A percentile compares a stretch with the other conserved stretches of the same genome.
Conservation (phyloP, 2,797 vertebrate species). For the Pantherophis vulpinus region DNA sequence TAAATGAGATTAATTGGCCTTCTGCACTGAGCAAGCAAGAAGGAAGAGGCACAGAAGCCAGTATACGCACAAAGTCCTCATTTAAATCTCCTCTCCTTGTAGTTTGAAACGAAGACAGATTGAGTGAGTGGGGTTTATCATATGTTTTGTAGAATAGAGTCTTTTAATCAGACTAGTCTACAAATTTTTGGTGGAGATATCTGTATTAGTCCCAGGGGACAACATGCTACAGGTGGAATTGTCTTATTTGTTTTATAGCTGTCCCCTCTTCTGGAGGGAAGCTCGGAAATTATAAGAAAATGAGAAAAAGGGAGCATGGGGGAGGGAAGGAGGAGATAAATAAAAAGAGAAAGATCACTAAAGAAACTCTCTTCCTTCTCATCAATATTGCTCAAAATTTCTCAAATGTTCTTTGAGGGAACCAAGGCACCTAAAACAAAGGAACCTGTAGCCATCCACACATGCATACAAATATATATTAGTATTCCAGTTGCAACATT, state of each 20-base stretch:
- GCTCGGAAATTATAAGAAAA: not conserved
- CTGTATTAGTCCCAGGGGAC: not conserved
- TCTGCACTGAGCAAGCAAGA: constrained; percentile 21
- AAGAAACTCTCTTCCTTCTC: not conserved
- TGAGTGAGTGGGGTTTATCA: not conserved
- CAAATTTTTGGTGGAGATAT: not conserved
- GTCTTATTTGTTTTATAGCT: not conserved
- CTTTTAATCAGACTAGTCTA: not conserved
- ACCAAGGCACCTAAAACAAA: not conserved
- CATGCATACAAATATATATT: not conserved
- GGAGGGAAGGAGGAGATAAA: not conserved
- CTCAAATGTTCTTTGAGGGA: not conserved
- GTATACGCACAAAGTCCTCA: constrained; percentile 38
- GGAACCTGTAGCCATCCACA: not conserved
- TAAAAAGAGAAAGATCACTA: not conserved
- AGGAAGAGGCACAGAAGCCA: constrained; percentile 24
- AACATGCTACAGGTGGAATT: not conserved
- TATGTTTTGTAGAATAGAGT: not conserved
- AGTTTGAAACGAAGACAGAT: constrained; percentile 6
- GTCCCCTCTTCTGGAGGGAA: not conserved
- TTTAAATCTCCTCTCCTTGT: constrained; percentile 22
- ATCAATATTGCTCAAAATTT: not conserved
- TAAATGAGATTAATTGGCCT: constrained; percentile 54
- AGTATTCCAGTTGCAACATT: not conserved
- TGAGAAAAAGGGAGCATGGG: not conserved